phyloP scores from a whole-genome alignment of 2,888 invertebrate species.

The Calephelis perditalis region DNA sequence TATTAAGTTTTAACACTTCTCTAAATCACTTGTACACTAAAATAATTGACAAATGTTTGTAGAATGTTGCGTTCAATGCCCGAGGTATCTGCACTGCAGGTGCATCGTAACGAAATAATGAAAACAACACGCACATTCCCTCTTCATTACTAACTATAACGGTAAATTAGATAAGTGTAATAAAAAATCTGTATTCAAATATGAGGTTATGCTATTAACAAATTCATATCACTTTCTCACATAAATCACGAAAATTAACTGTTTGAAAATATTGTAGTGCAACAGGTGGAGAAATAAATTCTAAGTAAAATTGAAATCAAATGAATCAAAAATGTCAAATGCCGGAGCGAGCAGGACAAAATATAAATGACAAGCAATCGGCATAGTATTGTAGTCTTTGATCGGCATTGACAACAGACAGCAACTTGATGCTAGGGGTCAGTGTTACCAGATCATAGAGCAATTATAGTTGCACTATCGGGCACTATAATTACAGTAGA shows the following conservation, averaged over 20 bases:
- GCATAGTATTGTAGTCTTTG: too few relatives aligned
- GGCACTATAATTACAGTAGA: too few relatives aligned
- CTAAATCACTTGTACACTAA: conserved; percentile 46
- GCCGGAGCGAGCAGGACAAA: conserved; percentile 23
- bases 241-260: conserved; percentile 52
- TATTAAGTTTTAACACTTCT: conserved; percentile 40
- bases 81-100: conserved; percentile 54
- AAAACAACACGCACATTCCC: conserved; percentile 55
- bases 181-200: conserved; percentile 36
- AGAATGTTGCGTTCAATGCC: conserved; percentile 29
- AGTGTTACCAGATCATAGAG: too few relatives aligned
- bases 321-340: conserved; percentile 16
- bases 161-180: conserved; percentile 56
- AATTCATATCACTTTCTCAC: conserved; percentile 54
- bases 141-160: conserved; percentile 51
- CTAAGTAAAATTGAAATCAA: conserved; percentile 17
- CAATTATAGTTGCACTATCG: too few relatives aligned
- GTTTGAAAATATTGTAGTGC: conserved; percentile 62
- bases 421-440: too few relatives aligned
- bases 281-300: conserved; percentile 34
- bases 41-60: conserved; percentile 31
- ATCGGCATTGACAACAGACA: too few relatives aligned
- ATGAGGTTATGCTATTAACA: conserved; percentile 46
- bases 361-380: neutral
- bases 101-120: conserved; percentile 64